Evolutionary conservation across 2,888 invertebrate species (phyloP).

Genomic region (Drosophila hamatofila): DNA sequence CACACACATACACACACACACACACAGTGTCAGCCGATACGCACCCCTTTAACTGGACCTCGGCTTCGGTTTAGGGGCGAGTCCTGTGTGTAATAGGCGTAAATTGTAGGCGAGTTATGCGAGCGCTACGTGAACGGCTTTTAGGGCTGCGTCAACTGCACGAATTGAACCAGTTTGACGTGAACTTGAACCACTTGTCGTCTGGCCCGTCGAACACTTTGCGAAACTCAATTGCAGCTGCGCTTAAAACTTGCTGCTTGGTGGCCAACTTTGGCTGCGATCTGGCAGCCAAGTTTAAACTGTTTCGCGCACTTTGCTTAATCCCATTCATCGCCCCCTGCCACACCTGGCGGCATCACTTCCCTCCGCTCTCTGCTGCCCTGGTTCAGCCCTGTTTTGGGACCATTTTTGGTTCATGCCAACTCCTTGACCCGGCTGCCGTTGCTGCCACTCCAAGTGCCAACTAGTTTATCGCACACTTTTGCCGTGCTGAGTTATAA

Average conservation of each 20-base stretch:
- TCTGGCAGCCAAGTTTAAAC: slow-evolving; percentile 8
- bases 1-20: slow-evolving; percentile 2
- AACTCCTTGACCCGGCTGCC: slow-evolving; percentile 46
- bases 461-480: slow-evolving; percentile 78
- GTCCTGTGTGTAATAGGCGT: slow-evolving; percentile 70
- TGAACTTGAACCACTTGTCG: slow-evolving; percentile 15
- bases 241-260: slow-evolving; percentile 9
- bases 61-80: slow-evolving; percentile 15
- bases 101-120: slow-evolving; percentile 70
- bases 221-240: slow-evolving; percentile 18
- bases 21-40: background rate
- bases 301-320: slow-evolving; percentile 21
- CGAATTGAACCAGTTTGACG: slow-evolving; percentile 17
- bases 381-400: slow-evolving; percentile 37
- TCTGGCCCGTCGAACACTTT: slow-evolving; percentile 5
- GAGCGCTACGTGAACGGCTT: slow-evolving; percentile 62
- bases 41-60: slow-evolving; percentile 15
- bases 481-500: slow-evolving; percentile 59
- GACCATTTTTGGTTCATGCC: slow-evolving; percentile 35
- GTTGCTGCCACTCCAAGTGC: slow-evolving; percentile 29
- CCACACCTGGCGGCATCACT: background rate
- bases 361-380: background rate
- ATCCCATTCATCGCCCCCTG: slow-evolving; percentile 7
- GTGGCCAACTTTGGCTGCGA: slow-evolving; percentile 5
- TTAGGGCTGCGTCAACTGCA: slow-evolving; percentile 35